Conservation (phyloP, 2,797 vertebrate species). For the Neostethus bicornis region DNA sequence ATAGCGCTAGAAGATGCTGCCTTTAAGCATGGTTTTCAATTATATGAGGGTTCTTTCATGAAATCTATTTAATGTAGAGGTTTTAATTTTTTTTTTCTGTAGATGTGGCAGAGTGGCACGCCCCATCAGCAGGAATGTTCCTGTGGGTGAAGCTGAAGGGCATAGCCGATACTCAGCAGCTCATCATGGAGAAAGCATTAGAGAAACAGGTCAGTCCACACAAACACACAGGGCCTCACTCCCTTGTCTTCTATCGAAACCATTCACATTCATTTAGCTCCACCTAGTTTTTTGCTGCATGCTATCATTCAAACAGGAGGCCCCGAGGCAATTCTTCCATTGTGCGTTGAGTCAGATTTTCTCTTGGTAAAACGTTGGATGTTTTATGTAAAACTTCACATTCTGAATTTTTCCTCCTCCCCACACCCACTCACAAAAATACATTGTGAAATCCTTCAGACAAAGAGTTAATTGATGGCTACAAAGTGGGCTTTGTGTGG, state of each 20-base stretch:
- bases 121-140: slow-evolving; percentile 84
- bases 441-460: slow-evolving; percentile 30
- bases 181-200: slow-evolving; percentile 83
- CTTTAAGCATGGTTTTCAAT: no score
- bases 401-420: slow-evolving; percentile 34
- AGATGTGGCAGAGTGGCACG: slow-evolving; percentile 86
- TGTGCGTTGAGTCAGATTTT: not conserved
- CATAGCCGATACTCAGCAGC: slow-evolving; percentile 75
- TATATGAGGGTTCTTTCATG: not conserved
- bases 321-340: slow-evolving; percentile 5
- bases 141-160: slow-evolving; percentile 87
- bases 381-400: slow-evolving; percentile 44
- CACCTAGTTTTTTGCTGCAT: not conserved
- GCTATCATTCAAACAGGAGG: not conserved
- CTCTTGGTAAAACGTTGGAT: slow-evolving; percentile 36
- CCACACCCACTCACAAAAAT: slow-evolving; percentile 23
- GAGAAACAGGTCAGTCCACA: slow-evolving; percentile 78
- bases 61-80: not conserved
- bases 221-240: not conserved
- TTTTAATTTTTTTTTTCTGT: not conserved
- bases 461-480: slow-evolving; percentile 15
- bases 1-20: no score
- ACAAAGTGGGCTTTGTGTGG: slow-evolving; percentile 34
- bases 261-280: not conserved
- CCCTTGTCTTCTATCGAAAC: not conserved